phyloP scores from a whole-genome alignment of 1,140 invertebrate genomes.

The Cryptotermes secundus region DNA sequence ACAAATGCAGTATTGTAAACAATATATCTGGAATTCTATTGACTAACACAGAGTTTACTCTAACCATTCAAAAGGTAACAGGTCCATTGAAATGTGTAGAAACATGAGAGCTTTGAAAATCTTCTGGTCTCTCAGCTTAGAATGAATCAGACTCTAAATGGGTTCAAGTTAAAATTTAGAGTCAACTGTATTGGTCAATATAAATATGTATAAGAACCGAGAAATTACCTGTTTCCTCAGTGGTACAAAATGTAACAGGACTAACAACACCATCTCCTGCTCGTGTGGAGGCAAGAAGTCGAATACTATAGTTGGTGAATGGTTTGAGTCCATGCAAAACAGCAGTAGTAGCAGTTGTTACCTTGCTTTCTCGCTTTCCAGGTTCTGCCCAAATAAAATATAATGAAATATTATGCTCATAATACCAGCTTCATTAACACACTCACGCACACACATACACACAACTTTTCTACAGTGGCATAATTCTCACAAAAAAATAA shows the following conservation, averaged over 20 bases:
- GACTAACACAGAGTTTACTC: too few species aligned
- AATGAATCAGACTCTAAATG: background rate
- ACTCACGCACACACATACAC: too few species aligned
- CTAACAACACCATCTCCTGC: conserved; percentile 75
- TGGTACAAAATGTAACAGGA: conserved; percentile 66
- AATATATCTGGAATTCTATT: too few species aligned
- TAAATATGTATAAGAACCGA: background rate
- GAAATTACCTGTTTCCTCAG: conserved; percentile 63
- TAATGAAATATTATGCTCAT: background rate
- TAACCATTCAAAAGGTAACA: too few species aligned
- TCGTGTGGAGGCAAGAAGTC: conserved; percentile 73
- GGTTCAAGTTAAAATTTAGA: background rate
- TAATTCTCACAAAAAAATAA: too few species aligned
- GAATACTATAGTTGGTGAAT: conserved; percentile 76
- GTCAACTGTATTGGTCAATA: background rate
- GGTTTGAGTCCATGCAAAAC: conserved; percentile 62
- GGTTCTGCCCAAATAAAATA: conserved; percentile 43
- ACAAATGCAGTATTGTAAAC: too few species aligned
- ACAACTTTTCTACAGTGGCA: too few species aligned
- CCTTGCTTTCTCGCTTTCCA: conserved; percentile 56
- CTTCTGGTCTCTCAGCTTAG: too few species aligned
- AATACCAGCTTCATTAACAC: too few species aligned
- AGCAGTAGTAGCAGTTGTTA: conserved; percentile 53
- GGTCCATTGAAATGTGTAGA: too few species aligned
- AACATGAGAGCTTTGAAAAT: too few species aligned